Evolutionary conservation across 2,797 vertebrate species (phyloP), one percentile per base, ranked within the genome.

Genomic region (Intellagama lesueurii): DNA sequence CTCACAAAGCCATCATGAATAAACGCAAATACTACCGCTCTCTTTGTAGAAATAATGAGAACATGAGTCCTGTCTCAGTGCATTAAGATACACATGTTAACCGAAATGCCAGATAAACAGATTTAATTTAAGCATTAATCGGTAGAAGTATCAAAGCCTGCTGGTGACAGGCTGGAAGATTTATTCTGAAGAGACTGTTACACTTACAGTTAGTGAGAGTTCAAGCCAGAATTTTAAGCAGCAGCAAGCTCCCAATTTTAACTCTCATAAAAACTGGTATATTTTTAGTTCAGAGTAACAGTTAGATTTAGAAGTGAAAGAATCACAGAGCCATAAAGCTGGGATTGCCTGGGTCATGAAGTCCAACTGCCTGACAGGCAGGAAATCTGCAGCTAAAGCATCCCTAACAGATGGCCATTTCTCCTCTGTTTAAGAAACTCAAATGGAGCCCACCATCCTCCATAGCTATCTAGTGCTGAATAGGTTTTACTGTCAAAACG

Each of bases 31-130:
- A 14, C 72, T 16, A 30, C 32, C 56, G 83, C 72, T 64, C 32
- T 17, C 72, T 40, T 76, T 64, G 52, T 76, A 52, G 35, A 56
- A 75, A 70, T 56, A 75, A 75, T 35, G 83, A 75, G 72, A 60
- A 75, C 47, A 85, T 6, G 22, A 35, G 30, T 35, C 49, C 52
- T 60, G 49, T 35, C 69, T 22, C 66, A 30, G 28, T 8, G n/a
- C 70, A 26, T 85, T 85, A 85, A 85, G 83, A 60, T 60, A 76
- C 70, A 76, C 72, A 60, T 60, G 83, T 85, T 76, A 60, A 49
- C 83, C 35, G 49, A 60, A 56, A 70, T 14, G 49, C 69, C 70
- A 35, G 35, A n/a, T 70, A 85, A 75, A 85, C 83, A 35, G 69
- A 84, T 52, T 85, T 72, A 47, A 73, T 56, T 85, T 22, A 73